These are phyloP conservation scores for Brachymystax lenok DNA, from an alignment of 2,797 vertebrate species.

Conservation along the genomic window DNA sequence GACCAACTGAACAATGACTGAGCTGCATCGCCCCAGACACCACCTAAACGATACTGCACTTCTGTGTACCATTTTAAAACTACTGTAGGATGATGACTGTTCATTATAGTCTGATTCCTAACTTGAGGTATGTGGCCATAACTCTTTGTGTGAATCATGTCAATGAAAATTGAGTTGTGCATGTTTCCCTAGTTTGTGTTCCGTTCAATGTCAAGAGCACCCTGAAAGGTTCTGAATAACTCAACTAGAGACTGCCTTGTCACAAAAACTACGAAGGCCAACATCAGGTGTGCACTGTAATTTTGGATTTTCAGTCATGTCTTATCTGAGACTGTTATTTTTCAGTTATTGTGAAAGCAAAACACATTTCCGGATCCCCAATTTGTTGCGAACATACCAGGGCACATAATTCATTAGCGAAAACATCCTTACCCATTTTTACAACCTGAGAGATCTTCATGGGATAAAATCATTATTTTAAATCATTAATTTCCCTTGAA, in stretches of 20 bases:
- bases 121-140: neutral
- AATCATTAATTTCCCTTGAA: too few species aligned
- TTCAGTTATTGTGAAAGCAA: neutral
- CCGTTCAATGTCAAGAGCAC: neutral
- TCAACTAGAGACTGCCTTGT: neutral
- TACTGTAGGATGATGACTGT: neutral
- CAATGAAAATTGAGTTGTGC: neutral
- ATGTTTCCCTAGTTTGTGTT: neutral
- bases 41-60: slow-evolving; percentile 32
- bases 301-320: too few species aligned
- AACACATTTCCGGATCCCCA: neutral
- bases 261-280: neutral
- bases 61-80: slow-evolving; percentile 31
- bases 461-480: neutral
- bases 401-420: neutral
- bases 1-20: slow-evolving; percentile 68
- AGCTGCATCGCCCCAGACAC: slow-evolving; percentile 49
- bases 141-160: neutral
- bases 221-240: neutral
- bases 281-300: neutral
- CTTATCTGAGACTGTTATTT: neutral
- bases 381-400: too few species aligned
- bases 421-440: neutral
- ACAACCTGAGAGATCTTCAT: neutral
- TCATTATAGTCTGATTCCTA: neutral